Base-by-base conservation (phyloP, 2,797 vertebrate species). In the Sus cebifrons region DNA sequence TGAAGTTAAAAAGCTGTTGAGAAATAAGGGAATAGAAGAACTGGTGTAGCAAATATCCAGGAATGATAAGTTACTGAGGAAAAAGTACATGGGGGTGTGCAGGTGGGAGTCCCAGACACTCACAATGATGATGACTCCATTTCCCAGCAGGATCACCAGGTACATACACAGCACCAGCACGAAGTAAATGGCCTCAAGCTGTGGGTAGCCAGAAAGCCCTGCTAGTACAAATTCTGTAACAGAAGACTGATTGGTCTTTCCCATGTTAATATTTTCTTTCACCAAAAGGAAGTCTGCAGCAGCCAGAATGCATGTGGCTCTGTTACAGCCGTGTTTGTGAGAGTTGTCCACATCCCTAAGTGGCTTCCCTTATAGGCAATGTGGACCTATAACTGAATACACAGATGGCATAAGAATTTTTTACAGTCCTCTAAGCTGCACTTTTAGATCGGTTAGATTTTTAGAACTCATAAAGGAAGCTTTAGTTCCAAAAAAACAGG, bases 41-140 rank as follows among this genome's bases (percentile, higher is more conserved):
- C 92, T 86, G 20, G 79, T 97, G 5, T 92, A 97, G 36, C 87
- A 95, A 58, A 97, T 92, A 58, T 93, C 96, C 82, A 97, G 77
- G 74, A 97, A 94, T 56, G 97, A 95, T 32, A 96, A 79, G 64
- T 96, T 96, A 84, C 91, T 86, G 64, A 95, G 96, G 78, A 92
- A 94, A 89, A 97, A 96, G 62, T 97, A 92, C 94, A 96, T 95
- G 36, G 89, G 84, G 0, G 81, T 96, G 29, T 92, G 84, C 87
- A 93, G 89, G 67, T 60, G 81, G 27, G 79, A 90, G 62, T 96
- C 86, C 9, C 23, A 85, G 60, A 96, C 77, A 65, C 56, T 96
- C 74, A 97, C 27, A 21, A 40, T 13, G 27, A 91, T 89, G n/a
- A 96, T 67, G 32, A 83, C 78, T 79, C 85, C 23, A 21, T 97